These are phyloP conservation scores for Phylloscopus collybita DNA, from an alignment of 2,797 vertebrate species.

Conservation along the genomic window DNA sequence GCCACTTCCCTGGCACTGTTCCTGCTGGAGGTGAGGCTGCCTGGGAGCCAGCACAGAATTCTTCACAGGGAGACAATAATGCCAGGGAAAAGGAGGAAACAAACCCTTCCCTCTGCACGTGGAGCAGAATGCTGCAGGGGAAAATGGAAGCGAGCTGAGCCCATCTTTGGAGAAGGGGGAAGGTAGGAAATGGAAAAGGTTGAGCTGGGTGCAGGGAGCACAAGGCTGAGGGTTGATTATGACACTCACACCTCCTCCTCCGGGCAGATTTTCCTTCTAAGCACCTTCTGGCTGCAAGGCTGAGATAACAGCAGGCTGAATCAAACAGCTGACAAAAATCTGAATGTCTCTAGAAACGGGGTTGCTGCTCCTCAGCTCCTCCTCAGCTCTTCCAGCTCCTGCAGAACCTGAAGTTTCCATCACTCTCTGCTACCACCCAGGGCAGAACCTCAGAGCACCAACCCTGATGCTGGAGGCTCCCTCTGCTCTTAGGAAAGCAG, in stretches of 20 bases:
- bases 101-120: not conserved
- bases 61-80: not conserved
- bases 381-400: not conserved
- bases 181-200: slow-evolving; percentile 9
- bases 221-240: not conserved
- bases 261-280: not conserved
- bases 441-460: not conserved
- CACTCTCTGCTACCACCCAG: not conserved
- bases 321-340: not conserved
- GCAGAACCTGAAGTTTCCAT: not conserved
- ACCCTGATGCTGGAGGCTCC: not conserved
- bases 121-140: not conserved
- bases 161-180: not conserved
- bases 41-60: not conserved
- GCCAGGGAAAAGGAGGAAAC: not conserved
- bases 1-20: not conserved
- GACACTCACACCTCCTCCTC: slow-evolving; percentile 14
- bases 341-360: not conserved
- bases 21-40: not conserved
- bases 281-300: slow-evolving; percentile 2
- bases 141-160: not conserved
- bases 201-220: not conserved
- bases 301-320: not conserved
- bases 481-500: not conserved
- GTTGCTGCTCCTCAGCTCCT: not conserved